Evolutionary conservation across 2,797 vertebrate species (phyloP), one percentile per base, ranked within the genome.

Genomic region (Poeciliopsis turneri): DNA sequence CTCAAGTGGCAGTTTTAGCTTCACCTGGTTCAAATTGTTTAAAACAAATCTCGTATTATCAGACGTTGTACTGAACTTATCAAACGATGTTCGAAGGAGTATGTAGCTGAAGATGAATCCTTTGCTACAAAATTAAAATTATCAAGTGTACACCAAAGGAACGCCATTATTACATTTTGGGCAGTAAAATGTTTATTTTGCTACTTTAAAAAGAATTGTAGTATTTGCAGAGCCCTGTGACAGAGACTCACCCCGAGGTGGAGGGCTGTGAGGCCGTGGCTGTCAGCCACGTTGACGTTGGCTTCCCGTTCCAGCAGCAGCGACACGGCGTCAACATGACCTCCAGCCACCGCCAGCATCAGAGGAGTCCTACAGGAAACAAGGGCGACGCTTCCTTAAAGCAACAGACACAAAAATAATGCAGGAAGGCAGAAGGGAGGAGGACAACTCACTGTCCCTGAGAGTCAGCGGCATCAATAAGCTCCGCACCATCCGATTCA

Each of bases 231-330:
- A 20, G 47, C 47, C 16, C 47, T n/a, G 11, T 13, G 41, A 9
- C 13, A 4, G 0, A 0, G 0, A 1, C 82, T 93, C 86, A 99
- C 98, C 96, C 97, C 98, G 84, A 98, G 94, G 90, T 99, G 98
- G 92, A 99, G 95, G 28, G 97, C 97, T 0, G 97, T 99, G 82
- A 98, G 97, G 72, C 98, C 97, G 82, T 97, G 94, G 43, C 93
- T 81, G 88, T 98, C 97, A 2, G 95, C 95, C 64, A 94, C 84
- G 86, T 99, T 97, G 72, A 98, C 96, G 30, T 93, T 96, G 33
- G 97, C 98, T 72, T 98, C 97, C 81, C 97, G 96, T 95, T 98
- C 97, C 93, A 99, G 96, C 94, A 99, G 95, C 91, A 99, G 93
- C 1, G 97, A 97, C 88, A 99, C 97, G 5, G 95, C 97, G 70